Base-by-base conservation (phyloP, 2,797 vertebrate species). In the Tenualosa thibaudeaui region DNA sequence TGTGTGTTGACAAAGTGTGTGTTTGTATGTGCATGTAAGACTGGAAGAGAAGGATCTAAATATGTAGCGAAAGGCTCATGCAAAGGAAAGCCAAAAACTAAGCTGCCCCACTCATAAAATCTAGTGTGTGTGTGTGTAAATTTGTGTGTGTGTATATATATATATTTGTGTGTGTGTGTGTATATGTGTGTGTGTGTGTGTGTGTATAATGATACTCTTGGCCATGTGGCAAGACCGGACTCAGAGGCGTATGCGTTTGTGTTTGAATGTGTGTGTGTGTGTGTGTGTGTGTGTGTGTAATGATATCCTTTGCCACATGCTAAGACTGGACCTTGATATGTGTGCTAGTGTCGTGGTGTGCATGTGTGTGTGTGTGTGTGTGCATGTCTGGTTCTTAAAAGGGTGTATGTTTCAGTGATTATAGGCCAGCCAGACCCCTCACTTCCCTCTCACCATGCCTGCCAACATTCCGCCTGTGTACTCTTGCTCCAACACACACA, bases 371-470 rank as follows among this genome's bases (percentile, higher is more conserved):
- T n/a, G 7, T 62, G 58, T 65, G 60, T 26, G 8, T 65, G 60
- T 65, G 9, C 26, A n/a, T 40, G 68, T 40, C 68, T 31, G 37
- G 68, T 40, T 40, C 68, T 31, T 7, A 31, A 75, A 43, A 13
- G 68, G 68, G 68, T 75, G 68, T 75, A 75, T 22, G 24, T 68
- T 84, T 60, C 82, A 5, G 85, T 89, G 88, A 89, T 89, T 88
- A 89, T 81, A 89, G 85, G 88, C 82, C 62, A 85, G 50, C 75
- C 84, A 24, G 54, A 75, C 46, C 71, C 84, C 82, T 83, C 53
- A 58, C 81, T 88, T 86, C 85, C 82, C 82, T 84, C 82, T 82
- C 46, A 75, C 26, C 15, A 53, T 68, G 86, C 60, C 82, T 88
- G 87, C 84, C 85, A 88, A 88, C 83, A 88, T 88, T 83, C 83